Evolutionary conservation across 2,888 invertebrate species (phyloP).

Genomic region (Trachelus troglodyta): DNA sequence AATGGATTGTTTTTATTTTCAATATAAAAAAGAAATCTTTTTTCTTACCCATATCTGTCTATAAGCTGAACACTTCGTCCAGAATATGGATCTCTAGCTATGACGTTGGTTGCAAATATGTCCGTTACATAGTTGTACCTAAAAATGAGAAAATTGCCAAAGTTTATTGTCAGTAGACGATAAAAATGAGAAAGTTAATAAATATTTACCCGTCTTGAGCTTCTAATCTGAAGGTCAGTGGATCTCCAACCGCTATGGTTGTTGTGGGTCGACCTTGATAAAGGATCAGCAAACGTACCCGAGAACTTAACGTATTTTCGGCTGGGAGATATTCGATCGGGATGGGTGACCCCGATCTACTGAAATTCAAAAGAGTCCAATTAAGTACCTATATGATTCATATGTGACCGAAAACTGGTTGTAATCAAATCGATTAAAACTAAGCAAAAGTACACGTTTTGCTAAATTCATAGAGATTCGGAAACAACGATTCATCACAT

Average conservation of each 20-base stretch:
- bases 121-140: slow-evolving; percentile 85
- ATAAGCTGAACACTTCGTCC: slow-evolving; percentile 90
- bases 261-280: slow-evolving; percentile 93
- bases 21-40: background rate
- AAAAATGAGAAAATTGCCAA: background rate
- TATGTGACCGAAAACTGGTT: background rate
- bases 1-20: background rate
- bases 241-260: slow-evolving; percentile 93
- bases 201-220: slow-evolving; percentile 79
- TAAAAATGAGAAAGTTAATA: background rate
- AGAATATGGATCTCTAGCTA: slow-evolving; percentile 92
- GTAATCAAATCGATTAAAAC: background rate
- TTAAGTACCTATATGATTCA: background rate
- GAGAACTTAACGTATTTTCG: slow-evolving; percentile 89
- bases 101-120: slow-evolving; percentile 93
- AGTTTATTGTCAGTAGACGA: background rate
- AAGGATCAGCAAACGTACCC: slow-evolving; percentile 85
- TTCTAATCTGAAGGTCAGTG: slow-evolving; percentile 88
- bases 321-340: slow-evolving; percentile 93
- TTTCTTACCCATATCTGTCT: slow-evolving; percentile 84
- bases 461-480: background rate
- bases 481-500: background rate
- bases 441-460: background rate
- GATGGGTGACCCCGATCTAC: slow-evolving; percentile 90
- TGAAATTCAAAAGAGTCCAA: slow-evolving; percentile 7